Conservation (phyloP, 2,797 vertebrate genomes). For the Semotilus atromaculatus region DNA sequence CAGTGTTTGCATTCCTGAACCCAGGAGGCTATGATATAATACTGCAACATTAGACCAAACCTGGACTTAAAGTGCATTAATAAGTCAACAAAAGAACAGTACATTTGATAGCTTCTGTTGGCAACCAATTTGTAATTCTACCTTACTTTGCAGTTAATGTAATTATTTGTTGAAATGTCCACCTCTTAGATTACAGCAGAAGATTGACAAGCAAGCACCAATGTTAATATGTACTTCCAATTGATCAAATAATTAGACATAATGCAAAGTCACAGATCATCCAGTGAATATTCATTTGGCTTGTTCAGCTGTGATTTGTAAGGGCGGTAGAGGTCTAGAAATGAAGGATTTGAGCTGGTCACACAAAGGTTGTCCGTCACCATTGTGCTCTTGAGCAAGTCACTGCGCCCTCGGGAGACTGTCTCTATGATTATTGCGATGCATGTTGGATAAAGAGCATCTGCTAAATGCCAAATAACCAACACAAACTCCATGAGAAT, state of each 20-base stretch:
- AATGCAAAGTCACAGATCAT: background rate
- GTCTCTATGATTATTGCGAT: conserved; percentile 15
- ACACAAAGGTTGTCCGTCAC: conserved; percentile 7
- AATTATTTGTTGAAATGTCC: conserved; percentile 34
- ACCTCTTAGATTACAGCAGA: background rate
- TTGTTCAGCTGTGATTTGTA: background rate
- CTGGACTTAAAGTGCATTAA: conserved; percentile 44
- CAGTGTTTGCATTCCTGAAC: conserved; percentile 4
- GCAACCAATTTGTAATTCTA: conserved; percentile 44
- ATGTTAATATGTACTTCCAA: background rate
- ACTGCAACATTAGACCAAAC: conserved; percentile 45
- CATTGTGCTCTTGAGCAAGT: conserved; percentile 12
- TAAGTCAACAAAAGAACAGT: conserved; percentile 53
- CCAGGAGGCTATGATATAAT: conserved; percentile 20
- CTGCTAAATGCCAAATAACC: conserved; percentile 40
- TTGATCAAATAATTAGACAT: too few relatives aligned
- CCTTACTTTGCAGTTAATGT: conserved; percentile 27
- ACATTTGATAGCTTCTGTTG: conserved; percentile 50
- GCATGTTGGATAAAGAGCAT: conserved; percentile 40
- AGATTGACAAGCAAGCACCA: too few relatives aligned
- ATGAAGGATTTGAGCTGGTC: background rate
- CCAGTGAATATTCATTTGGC: background rate
- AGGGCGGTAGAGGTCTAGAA: background rate
- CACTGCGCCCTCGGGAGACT: conserved; percentile 18
- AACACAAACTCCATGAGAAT: conserved; percentile 40